Base-by-base conservation (phyloP, 2,888 invertebrate genomes). In the Neoaliturus tenellus region DNA sequence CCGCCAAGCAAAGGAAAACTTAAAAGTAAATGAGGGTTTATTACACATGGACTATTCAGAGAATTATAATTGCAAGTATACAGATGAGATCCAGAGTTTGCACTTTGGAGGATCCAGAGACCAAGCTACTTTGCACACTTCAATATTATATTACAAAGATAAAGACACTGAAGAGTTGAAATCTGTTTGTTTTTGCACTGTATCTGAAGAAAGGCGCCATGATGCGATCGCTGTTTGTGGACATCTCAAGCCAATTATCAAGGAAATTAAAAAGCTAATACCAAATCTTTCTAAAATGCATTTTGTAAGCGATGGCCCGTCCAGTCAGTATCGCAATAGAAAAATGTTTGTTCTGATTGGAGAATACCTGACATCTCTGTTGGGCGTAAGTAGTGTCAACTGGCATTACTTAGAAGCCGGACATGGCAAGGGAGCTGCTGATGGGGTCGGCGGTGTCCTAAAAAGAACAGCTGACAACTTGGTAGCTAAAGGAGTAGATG, bases 251-350 rank as follows among this genome's bases (percentile, higher is more conserved):
- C 58, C n/a, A 17, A 20, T 23, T 28, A 23, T 25, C n/a, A 44
- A 25, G 31, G 25, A 31, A 33, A 55, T 31, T 55, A 80, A 28
- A 51, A 31, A 80, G 55, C 31, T 28, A 58, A 48, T 33, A 35
- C 67, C 33, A 62, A 62, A 39, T 23, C 62, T 62, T 33, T 80
- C 6, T 23, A 55, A 55, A 55, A 55, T 5, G 55, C 80, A 81
- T 81, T 81, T 62, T 39, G 20, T 80, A 23, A 81, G 81, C 39
- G 81, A 81, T 62, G 81, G 81, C 17, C 81, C 81, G 23, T 20
- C 20, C 25, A 81, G 44, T 17, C 81, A 81, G 28, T 81, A 81
- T n/a, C 25, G 48, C 25, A 81, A 81, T 31, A 81, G 41, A 69
- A 81, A 25, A 4, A 81, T 81, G 67, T 81, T 41, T 67, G 28